Evolutionary conservation across 2,888 invertebrate genomes (phyloP).

Genomic region (Apodemia mormo): DNA sequence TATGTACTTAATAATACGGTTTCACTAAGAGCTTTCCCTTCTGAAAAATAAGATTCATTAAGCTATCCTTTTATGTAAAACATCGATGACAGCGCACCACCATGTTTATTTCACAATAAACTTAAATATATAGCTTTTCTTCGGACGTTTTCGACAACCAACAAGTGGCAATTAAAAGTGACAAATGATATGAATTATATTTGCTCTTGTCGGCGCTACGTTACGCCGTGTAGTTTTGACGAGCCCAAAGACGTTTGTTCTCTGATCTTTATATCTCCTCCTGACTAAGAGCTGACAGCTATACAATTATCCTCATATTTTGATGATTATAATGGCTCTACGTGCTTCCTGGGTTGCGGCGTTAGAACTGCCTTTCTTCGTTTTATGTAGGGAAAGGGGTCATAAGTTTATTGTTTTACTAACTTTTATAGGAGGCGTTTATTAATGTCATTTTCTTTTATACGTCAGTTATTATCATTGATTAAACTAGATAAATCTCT

Average conservation of each 20-base stretch:
- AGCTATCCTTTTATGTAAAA: neutral
- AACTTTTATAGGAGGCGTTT: neutral
- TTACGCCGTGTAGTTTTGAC: conserved; percentile 53
- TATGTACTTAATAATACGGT: no score
- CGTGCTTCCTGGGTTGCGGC: conserved; percentile 3
- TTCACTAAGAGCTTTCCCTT: no score
- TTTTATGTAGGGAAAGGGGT: conserved; percentile 1
- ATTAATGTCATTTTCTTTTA: no score
- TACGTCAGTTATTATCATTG: no score
- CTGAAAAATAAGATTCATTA: neutral
- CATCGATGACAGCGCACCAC: neutral
- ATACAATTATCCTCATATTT: conserved; percentile 43
- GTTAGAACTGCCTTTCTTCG: neutral
- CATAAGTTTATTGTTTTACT: neutral
- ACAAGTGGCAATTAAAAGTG: conserved; percentile 80
- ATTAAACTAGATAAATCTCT: no score
- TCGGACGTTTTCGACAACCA: conserved; percentile 68
- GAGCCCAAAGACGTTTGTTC: conserved; percentile 53
- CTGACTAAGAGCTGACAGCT: conserved; percentile 45
- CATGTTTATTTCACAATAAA: conserved; percentile 73
- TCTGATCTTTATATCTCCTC: conserved; percentile 63
- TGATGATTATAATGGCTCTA: conserved; percentile 39
- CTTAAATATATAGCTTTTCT: conserved; percentile 68
- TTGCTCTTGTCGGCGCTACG: conserved; percentile 49
- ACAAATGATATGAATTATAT: conserved; percentile 75